Conservation (phyloP, 2,888 invertebrate genomes). For the Agriopis marginaria region DNA sequence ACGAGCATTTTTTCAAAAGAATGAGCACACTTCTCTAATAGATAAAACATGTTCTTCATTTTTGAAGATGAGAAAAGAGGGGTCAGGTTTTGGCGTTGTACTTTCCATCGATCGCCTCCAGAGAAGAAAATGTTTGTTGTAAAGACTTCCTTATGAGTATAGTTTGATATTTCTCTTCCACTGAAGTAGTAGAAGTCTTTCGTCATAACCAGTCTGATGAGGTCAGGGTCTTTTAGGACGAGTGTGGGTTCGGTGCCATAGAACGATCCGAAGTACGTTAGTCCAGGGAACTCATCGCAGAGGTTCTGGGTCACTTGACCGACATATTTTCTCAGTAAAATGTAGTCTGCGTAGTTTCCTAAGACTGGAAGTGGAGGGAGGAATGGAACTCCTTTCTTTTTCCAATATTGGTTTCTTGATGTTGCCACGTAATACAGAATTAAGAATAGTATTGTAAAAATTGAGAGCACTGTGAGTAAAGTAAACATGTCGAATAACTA, state of each 20-base stretch:
- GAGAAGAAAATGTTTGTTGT: constrained; percentile 61
- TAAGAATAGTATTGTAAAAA: constrained; percentile 26
- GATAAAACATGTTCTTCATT: constrained; percentile 73
- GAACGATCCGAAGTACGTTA: constrained; percentile 66
- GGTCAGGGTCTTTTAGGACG: constrained; percentile 65
- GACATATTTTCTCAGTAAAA: constrained; percentile 55
- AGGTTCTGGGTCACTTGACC: constrained; percentile 54
- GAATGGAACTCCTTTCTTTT: constrained; percentile 58
- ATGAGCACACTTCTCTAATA: constrained; percentile 59
- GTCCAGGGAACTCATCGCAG: constrained; percentile 60
- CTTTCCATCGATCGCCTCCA: constrained; percentile 70
- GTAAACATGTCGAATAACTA: background rate
- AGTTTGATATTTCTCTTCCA: constrained; percentile 61
- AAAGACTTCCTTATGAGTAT: constrained; percentile 57
- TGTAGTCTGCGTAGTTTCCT: constrained; percentile 64
- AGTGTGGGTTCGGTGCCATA: constrained; percentile 69
- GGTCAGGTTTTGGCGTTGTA: constrained; percentile 67
- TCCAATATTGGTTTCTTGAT: constrained; percentile 63
- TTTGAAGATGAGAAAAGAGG: constrained; percentile 70
- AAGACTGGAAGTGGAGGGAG: constrained; percentile 58
- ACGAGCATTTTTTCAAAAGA: constrained; percentile 60
- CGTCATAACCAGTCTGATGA: constrained; percentile 63
- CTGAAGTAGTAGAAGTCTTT: constrained; percentile 73
- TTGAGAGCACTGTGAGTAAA: constrained; percentile 7
- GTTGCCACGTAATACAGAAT: constrained; percentile 48